These are phyloP conservation scores for Ophonus ardosiacus DNA, from an alignment of 2,888 invertebrate genomes.

Conservation along the genomic window DNA sequence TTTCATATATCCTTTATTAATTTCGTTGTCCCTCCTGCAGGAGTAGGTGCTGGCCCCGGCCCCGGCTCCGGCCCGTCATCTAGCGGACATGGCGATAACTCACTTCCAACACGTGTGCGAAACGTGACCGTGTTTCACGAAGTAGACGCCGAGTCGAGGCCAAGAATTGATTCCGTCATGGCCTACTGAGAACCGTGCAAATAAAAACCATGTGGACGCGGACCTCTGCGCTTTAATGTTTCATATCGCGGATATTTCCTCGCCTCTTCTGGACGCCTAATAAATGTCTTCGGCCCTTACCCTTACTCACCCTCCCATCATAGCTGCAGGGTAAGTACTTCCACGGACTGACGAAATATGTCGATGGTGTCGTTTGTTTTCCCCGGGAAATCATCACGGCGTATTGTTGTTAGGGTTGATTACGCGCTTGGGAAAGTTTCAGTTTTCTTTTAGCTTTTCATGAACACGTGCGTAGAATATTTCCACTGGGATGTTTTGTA, in stretches of 20 bases:
- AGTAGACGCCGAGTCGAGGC: constrained; percentile 37
- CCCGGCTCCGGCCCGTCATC: neutral
- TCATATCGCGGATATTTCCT: constrained; percentile 50
- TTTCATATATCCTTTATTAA: constrained; percentile 61
- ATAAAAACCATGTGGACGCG: constrained; percentile 41
- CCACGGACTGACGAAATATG: neutral
- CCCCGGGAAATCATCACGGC: constrained; percentile 40
- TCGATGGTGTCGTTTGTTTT: constrained; percentile 50
- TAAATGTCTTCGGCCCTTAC: constrained; percentile 1
- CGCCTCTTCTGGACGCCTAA: constrained; percentile 43
- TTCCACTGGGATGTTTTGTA: constrained; percentile 36
- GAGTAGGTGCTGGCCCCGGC: neutral
- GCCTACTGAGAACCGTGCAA: constrained; percentile 38
- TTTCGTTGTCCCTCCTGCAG: constrained; percentile 37
- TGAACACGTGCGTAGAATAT: constrained; percentile 39
- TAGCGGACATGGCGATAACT: constrained; percentile 40
- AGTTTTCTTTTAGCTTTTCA: constrained; percentile 41
- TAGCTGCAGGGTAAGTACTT: neutral
- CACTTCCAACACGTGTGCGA: constrained; percentile 59
- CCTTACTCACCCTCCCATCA: neutral
- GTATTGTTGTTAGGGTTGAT: constrained; percentile 48
- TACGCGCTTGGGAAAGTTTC: constrained; percentile 41
- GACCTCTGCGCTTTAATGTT: constrained; percentile 50
- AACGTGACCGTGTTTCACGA: constrained; percentile 56
- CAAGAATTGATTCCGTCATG: constrained; percentile 36